Evolutionary conservation across 2,113 vertebrate genomes (phyloP).

Genomic region (Taurulus bubalis): DNA sequence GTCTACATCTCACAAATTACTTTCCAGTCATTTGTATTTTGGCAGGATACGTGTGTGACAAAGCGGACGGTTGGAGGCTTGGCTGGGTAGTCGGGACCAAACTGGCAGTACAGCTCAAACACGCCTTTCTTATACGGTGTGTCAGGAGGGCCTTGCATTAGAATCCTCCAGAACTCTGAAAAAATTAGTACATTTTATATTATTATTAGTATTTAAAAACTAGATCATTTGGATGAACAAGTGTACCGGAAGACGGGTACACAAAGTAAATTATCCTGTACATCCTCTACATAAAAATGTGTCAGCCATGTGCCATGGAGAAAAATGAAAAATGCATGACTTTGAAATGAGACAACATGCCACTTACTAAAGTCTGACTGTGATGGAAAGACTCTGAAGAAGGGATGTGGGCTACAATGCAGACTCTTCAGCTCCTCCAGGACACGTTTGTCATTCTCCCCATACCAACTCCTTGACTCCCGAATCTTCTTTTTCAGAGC

Average conservation of each 20-base stretch:
- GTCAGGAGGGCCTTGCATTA: constrained; percentile 78
- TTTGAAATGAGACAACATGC: neutral
- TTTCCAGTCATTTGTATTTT: constrained; percentile 8
- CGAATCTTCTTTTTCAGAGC: constrained; percentile 70
- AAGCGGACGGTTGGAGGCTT: constrained; percentile 76
- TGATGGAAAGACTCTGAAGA: constrained; percentile 70
- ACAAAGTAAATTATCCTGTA: neutral
- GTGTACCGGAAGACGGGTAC: neutral
- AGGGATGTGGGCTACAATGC: constrained; percentile 77
- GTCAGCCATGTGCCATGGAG: neutral
- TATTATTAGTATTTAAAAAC: neutral
- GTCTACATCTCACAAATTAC: neutral
- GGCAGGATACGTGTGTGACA: constrained; percentile 75
- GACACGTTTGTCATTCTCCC: constrained; percentile 73
- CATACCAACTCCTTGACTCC: constrained; percentile 27
- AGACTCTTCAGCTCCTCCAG: constrained; percentile 76
- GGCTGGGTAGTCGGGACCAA: constrained; percentile 73
- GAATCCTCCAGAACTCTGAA: constrained; percentile 77
- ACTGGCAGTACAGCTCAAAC: constrained; percentile 80
- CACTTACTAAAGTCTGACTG: constrained; percentile 74
- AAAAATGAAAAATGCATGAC: neutral
- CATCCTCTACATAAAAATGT: no score
- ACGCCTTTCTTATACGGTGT: constrained; percentile 73
- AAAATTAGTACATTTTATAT: neutral
- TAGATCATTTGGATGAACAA: neutral